Evolutionary conservation across 30 jellyfish, hydroid and myxozoan genomes (phyloP), one percentile per base, ranked within the genome.

Genomic region (Turritopsis rubra): DNA sequence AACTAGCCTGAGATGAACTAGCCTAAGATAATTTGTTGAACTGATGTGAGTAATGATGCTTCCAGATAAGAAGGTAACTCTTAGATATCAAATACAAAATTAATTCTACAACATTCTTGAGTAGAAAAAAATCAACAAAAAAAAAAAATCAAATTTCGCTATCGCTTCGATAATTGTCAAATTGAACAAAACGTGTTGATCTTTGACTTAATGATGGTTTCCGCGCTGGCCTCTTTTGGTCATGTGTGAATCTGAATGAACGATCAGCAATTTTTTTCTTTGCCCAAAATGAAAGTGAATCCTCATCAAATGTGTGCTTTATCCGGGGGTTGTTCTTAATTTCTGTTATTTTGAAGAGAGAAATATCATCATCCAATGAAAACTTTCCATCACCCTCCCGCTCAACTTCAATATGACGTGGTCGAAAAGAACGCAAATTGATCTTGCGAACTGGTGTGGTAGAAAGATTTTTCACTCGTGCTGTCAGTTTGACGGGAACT

Each of bases 391-490:
- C 60, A 41, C 0, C 0, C 21, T 19, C 30, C 8, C 77, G 28
- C 30, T 19, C 21, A 9, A 68, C 21, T 17, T 68, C 31, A 8
- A 68, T 68, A 19, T 68, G 77, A 9, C 17, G 30, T 19, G 77
- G 77, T 68, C 77, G 77, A 22, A 68, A 68, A 0, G 77, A 68
- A 68, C 30, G 28, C 21, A 68, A 68, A 68, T 68, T 27, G 31
- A 68, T 23, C 30, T 68, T 27, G 17, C 29, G 16, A 18, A n/a
- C 76, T 3, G 29, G 76, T 3, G 29, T 66, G 54, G 26, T 74
- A 13, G 82, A 74, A 23, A 74, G 26, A 74, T 74, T 74, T 1
- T 74, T 74, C 24, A 74, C 82, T 20, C 82, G 82, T 16, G 82
- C 82, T 27, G 82, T 23, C 16, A 74, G 28, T 74, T 74, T 74